These are phyloP conservation scores for Mus minutoides DNA, from an alignment of 2,797 vertebrate genomes.

Conservation along the genomic window DNA sequence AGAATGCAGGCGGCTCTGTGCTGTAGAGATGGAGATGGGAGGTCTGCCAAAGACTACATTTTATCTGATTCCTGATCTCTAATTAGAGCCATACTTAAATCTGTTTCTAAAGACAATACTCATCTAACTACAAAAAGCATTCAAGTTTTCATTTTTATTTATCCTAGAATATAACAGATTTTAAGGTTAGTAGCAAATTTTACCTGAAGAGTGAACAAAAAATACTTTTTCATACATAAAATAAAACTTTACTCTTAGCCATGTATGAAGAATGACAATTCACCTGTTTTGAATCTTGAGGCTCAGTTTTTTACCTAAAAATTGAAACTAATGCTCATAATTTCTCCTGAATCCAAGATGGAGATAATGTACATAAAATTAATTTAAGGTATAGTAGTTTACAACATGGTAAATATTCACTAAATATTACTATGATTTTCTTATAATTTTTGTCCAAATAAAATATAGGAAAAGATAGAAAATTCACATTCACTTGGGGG, in stretches of 20 bases:
- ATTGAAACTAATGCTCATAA: background rate
- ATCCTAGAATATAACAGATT: constrained; percentile 48
- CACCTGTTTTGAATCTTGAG: background rate
- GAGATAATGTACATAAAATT: background rate
- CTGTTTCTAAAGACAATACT: background rate
- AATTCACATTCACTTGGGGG: background rate
- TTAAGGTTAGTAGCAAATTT: constrained; percentile 48
- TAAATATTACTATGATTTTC: background rate
- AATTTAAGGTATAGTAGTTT: background rate
- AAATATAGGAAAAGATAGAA: background rate
- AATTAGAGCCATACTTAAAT: background rate
- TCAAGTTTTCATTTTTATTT: background rate
- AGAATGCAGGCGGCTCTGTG: background rate
- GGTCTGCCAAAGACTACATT: constrained; percentile 10
- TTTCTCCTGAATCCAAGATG: background rate
- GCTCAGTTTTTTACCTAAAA: background rate
- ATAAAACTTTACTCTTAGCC: background rate
- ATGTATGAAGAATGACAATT: background rate
- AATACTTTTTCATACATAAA: constrained; percentile 9
- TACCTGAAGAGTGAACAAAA: constrained; percentile 9
- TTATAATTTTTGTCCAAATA: constrained; percentile 38
- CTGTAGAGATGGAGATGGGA: background rate
- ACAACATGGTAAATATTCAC: background rate
- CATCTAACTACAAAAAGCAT: constrained; percentile 18
- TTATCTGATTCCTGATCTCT: background rate